These are phyloP conservation scores for Ptyas mucosa DNA, from an alignment of 2,113 vertebrate genomes.

Conservation along the genomic window DNA sequence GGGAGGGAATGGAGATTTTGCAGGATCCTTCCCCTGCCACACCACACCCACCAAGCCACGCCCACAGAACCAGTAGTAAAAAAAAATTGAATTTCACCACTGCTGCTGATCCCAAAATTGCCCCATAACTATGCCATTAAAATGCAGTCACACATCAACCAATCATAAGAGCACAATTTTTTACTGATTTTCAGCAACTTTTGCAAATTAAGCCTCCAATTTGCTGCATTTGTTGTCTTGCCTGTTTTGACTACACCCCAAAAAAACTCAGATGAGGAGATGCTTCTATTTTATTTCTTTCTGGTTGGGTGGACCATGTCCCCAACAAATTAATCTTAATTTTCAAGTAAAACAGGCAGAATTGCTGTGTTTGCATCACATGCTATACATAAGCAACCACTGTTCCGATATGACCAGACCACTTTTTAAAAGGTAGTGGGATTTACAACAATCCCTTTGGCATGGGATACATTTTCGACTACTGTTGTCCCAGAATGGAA, in stretches of 20 bases:
- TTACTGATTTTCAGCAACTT: not conserved
- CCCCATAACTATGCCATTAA: not conserved
- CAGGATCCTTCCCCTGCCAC: too few species aligned
- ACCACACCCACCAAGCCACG: too few species aligned
- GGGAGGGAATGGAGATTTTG: too few species aligned
- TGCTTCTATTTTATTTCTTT: not conserved
- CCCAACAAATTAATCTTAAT: not conserved
- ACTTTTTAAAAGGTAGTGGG: not conserved
- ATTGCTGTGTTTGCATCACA: not conserved
- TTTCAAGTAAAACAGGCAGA: not conserved
- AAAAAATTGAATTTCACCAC: too few species aligned
- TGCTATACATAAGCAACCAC: not conserved
- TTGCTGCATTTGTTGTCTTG: not conserved
- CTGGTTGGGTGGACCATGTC: not conserved
- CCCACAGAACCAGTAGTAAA: too few species aligned
- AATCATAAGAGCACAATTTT: not conserved
- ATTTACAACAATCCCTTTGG: not conserved
- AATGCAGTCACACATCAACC: not conserved
- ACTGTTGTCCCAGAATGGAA: not conserved
- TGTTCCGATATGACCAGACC: not conserved
- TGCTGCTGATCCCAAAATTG: not conserved
- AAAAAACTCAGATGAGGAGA: not conserved
- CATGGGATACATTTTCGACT: not conserved
- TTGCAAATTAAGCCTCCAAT: not conserved
- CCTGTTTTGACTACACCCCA: not conserved